Evolutionary conservation across 2,797 vertebrate genomes (phyloP), one percentile per base, ranked within the genome.

Genomic region (Pseudochirops cupreus): DNA sequence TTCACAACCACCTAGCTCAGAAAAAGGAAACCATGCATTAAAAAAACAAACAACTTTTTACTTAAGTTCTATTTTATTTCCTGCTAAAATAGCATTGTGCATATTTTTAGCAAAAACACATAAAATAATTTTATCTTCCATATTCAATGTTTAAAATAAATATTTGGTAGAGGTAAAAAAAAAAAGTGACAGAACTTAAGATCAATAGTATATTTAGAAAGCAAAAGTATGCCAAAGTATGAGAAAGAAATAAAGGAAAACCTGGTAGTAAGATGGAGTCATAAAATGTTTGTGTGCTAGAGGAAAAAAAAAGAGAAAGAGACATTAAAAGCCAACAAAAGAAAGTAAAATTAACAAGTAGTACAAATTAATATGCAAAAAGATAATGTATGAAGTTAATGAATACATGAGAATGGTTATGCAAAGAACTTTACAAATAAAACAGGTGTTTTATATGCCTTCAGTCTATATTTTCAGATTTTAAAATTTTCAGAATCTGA

Each of bases 1-100:
- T 99, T 99, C 98, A 99, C 99, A 96, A 99, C 99, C 97, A 99
- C 99, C 99, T 99, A 98, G 94, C 97, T 56, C 94, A 97, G 62
- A 97, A 96, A 96, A 97, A 0, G 94, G 26, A 13, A 92, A 90
- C 93, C 96, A 91, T 94, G 90, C 74, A 82, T 92, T 95, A 95
- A 90, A 94, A 21, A 87, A 91, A 39, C 59, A 91, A 96, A 94
- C 33, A 54, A 92, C 91, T 24, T 93, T 94, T 1, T 0, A 94
- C 56, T 56, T 39, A 29, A 11, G 33, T 53, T 95, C 95, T 91
- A 33, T 96, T 91, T 94, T 92, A 91, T 26, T 96, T 28, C 58
- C 18, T 94, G 90, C 89, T 94, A 59, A 95, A 94, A 92, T 74
- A 52, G 90, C 0, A 96, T 46, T 91, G 95, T 54, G 97, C 96